These are phyloP conservation scores for Mycteria americana DNA, from an alignment of 2,797 vertebrate species.

Conservation along the genomic window DNA sequence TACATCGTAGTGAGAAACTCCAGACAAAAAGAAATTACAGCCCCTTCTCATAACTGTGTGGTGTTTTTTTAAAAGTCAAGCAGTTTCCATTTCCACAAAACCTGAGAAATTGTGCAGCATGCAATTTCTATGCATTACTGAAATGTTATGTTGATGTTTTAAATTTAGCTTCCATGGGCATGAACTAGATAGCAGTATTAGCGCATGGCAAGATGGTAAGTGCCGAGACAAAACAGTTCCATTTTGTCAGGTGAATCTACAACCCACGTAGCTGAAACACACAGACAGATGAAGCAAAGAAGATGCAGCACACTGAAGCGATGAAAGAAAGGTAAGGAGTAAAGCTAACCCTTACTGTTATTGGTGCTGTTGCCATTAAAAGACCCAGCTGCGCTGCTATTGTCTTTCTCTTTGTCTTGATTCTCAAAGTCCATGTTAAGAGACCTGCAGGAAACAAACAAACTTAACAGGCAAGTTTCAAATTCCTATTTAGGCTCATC, in stretches of 20 bases:
- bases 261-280: not conserved
- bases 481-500: not conserved
- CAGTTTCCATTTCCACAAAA: not conserved
- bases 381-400: constrained; percentile 79
- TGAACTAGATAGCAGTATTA: not conserved
- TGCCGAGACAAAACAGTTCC: not conserved
- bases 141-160: not conserved
- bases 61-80: not conserved
- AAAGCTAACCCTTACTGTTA: constrained; percentile 88
- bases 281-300: not conserved
- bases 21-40: not conserved
- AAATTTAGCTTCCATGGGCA: not conserved
- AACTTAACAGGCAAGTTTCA: not conserved
- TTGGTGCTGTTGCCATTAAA: constrained; percentile 93
- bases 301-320: not conserved
- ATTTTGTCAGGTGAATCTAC: not conserved
- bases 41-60: not conserved
- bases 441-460: constrained; percentile 80
- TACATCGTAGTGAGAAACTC: rapidly evolving
- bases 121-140: not conserved
- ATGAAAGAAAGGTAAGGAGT: not conserved
- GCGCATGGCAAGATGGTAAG: not conserved
- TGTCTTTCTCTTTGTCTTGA: constrained; percentile 98
- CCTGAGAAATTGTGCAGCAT: not conserved
- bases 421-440: constrained; percentile 99